phyloP scores from a whole-genome alignment of 2,113 vertebrate species.

The Callipepla californica region DNA sequence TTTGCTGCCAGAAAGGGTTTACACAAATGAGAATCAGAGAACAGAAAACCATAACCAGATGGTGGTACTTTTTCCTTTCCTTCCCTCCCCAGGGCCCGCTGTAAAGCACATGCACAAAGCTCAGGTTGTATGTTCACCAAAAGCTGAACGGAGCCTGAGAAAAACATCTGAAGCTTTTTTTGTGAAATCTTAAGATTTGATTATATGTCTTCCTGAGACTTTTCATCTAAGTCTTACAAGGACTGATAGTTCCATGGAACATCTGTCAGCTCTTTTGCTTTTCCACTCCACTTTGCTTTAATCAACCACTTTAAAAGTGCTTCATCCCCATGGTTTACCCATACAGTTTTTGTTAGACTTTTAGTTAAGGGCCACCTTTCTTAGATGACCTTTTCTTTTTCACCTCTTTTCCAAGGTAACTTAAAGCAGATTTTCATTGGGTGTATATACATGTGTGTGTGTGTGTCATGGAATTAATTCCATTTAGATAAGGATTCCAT shows the following conservation, averaged over 20 bases:
- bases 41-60: background rate
- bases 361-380: conserved; percentile 25
- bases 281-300: background rate
- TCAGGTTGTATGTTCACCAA: background rate
- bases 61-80: background rate
- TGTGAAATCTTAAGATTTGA: background rate
- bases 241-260: background rate
- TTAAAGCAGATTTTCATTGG: background rate
- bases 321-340: background rate
- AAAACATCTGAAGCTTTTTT: background rate
- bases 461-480: background rate
- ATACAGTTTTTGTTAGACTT: background rate
- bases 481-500: background rate
- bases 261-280: background rate
- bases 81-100: background rate
- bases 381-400: background rate
- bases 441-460: background rate
- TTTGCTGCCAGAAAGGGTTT: background rate
- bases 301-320: background rate
- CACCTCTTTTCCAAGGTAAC: background rate
- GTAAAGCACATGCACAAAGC: background rate
- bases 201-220: background rate
- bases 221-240: background rate
- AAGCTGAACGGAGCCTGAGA: background rate
- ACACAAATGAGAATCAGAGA: background rate